phyloP scores from a whole-genome alignment of 2,888 invertebrate genomes.

The Troides oblongomaculatus region DNA sequence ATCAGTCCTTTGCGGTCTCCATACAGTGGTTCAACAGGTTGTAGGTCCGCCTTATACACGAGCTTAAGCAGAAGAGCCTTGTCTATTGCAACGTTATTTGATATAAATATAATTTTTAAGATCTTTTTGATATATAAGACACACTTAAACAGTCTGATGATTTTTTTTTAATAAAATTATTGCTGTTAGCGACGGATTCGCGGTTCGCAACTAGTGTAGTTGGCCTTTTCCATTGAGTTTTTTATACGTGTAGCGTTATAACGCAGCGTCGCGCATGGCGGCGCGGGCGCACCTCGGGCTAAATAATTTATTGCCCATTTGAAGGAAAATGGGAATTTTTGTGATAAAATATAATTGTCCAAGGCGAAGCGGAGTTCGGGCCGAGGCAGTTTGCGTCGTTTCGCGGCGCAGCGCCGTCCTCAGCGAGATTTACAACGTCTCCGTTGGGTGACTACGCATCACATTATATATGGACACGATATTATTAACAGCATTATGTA shows the following conservation, averaged over 20 bases:
- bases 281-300: slow-evolving; percentile 56
- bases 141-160: no score
- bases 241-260: slow-evolving; percentile 53
- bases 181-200: background rate
- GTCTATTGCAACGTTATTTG: no score
- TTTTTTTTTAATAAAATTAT: background rate
- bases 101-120: no score
- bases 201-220: slow-evolving; percentile 39
- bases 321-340: slow-evolving; percentile 65
- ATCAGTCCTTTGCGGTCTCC: no score
- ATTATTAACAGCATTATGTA: background rate
- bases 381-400: slow-evolving; percentile 41
- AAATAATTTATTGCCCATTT: slow-evolving; percentile 67
- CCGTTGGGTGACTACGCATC: slow-evolving; percentile 9
- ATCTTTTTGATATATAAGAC: no score
- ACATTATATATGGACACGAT: background rate
- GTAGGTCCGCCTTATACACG: no score
- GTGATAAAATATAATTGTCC: slow-evolving; percentile 54
- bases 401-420: slow-evolving; percentile 9
- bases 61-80: no score
- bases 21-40: no score
- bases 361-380: slow-evolving; percentile 36
- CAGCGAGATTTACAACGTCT: slow-evolving; percentile 22
- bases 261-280: slow-evolving; percentile 52
- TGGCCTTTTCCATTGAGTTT: slow-evolving; percentile 56